These are phyloP conservation scores for Eleginops maclovinus DNA, from an alignment of 2,113 vertebrate species.

Conservation along the genomic window DNA sequence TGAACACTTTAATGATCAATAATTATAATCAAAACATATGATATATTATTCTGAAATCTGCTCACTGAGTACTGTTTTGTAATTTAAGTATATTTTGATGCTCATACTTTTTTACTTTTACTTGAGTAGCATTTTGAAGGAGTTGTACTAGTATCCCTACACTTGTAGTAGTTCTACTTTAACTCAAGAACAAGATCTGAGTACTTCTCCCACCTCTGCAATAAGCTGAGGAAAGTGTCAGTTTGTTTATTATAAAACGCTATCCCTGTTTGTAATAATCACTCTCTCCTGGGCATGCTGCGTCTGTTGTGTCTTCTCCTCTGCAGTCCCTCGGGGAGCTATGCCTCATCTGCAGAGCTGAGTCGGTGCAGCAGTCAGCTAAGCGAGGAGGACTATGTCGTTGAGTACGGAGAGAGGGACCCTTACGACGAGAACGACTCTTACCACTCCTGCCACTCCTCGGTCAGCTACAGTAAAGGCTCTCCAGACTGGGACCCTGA, in stretches of 20 bases:
- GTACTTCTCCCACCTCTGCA: not conserved
- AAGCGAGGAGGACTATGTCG: slow-evolving; percentile 92
- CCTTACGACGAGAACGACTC: slow-evolving; percentile 94
- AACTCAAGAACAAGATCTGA: too few species aligned
- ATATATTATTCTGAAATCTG: too few species aligned
- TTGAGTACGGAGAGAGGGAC: slow-evolving; percentile 89
- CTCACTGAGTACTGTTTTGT: too few species aligned
- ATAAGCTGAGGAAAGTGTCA: slow-evolving; percentile 6
- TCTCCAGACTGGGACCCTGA: slow-evolving; percentile 93
- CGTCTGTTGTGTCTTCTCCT: not conserved
- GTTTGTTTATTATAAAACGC: not conserved
- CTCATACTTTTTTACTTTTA: too few species aligned
- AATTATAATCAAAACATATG: too few species aligned
- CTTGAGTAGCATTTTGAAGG: too few species aligned
- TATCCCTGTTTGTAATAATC: not conserved
- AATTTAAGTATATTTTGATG: too few species aligned
- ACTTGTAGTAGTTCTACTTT: too few species aligned
- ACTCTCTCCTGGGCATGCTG: not conserved
- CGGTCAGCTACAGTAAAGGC: slow-evolving; percentile 94
- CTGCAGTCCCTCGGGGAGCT: slow-evolving; percentile 93
- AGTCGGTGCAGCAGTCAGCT: slow-evolving; percentile 96
- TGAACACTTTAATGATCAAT: too few species aligned
- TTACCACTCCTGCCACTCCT: slow-evolving; percentile 98
- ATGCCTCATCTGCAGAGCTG: slow-evolving; percentile 93
- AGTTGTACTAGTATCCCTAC: too few species aligned